Evolutionary conservation across 2,888 invertebrate species (phyloP), one percentile per base, ranked within the genome.

Genomic region (Cryptus armator): DNA sequence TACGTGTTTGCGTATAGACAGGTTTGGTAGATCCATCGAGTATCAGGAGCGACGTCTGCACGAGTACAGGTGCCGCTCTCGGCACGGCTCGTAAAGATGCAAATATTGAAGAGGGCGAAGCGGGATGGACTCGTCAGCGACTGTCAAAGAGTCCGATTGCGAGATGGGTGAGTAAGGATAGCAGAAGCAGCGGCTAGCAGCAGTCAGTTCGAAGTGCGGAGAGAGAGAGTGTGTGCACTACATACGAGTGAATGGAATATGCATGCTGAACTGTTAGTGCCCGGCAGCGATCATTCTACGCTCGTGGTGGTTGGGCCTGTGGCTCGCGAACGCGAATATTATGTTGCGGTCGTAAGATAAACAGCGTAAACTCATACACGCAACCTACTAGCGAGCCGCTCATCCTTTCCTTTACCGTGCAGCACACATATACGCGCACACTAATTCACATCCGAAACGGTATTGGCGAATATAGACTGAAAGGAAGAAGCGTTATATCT

Each of bases 51-150:
- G 56, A 67, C 48, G 76, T 81, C 56, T 43, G 56, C 48, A 29
- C 66, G 77, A 43, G 72, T 68, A 78, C 85, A 86, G 87, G 86
- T 87, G 87, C 81, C 85, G 83, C 68, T 74, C 74, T 74, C 74
- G 75, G 71, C 67, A 72, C 59, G 66, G 89, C 91, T 92, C 92
- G 92, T 92, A 92, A 92, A 92, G 89, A 92, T 92, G 92, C 92
- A 92, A 92, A 92, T 92, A 90, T 87, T 84, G 76, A 76, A 72
- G 67, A 59, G 68, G 67, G 80, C 70, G 76, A 83, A 7, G 67
- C 83, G 86, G 86, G 91, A 91, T 91, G 91, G 90, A 92, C 92
- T 91, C 91, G 90, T 92, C 92, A 90, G 89, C 87, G 89, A 91
- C 91, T 92, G 92, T 92, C 92, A 91, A 88, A 90, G 85, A 92